Percentiles rank a stretch among this genome's conserved stretches.
Evolutionary conservation across 1,140 invertebrate genomes (phyloP).

Genomic region (Neotoxoptera formosana): DNA sequence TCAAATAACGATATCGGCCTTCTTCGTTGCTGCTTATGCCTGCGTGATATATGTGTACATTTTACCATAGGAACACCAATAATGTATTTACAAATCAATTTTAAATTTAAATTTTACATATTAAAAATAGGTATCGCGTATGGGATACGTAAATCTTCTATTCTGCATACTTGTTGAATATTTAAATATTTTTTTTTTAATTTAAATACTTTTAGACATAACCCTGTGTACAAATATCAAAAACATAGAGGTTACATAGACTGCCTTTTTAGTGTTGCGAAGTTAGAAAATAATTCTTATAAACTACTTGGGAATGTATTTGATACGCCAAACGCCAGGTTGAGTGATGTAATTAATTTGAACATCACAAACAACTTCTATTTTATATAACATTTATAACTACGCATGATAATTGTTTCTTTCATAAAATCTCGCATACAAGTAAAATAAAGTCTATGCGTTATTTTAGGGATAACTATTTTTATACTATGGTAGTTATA

Average conservation of each 20-base stretch:
- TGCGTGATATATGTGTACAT: background rate
- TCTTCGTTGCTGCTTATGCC: constrained; percentile 34
- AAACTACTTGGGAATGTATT: background rate
- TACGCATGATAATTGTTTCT: constrained; percentile 12
- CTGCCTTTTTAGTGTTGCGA: background rate
- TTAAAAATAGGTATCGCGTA: too few relatives aligned
- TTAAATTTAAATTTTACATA: too few relatives aligned
- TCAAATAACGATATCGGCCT: constrained; percentile 30
- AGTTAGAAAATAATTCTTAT: background rate
- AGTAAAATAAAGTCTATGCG: too few relatives aligned
- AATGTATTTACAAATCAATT: too few relatives aligned
- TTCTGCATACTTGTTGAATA: too few relatives aligned
- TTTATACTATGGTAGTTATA: too few relatives aligned
- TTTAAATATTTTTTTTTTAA: too few relatives aligned
- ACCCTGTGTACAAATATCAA: background rate
- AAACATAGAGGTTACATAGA: background rate
- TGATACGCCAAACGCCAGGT: background rate
- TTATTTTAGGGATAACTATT: too few relatives aligned
- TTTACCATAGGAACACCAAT: too few relatives aligned
- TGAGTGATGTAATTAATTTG: background rate
- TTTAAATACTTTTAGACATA: too few relatives aligned
- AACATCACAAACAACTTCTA: background rate
- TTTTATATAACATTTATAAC: background rate
- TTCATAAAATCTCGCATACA: background rate
- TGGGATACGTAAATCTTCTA: too few relatives aligned